A percentile compares a stretch with the other conserved stretches of the same genome.
These are phyloP conservation scores for Drosophila yooni DNA, from an alignment of 2,888 invertebrate species.

Conservation along the genomic window DNA sequence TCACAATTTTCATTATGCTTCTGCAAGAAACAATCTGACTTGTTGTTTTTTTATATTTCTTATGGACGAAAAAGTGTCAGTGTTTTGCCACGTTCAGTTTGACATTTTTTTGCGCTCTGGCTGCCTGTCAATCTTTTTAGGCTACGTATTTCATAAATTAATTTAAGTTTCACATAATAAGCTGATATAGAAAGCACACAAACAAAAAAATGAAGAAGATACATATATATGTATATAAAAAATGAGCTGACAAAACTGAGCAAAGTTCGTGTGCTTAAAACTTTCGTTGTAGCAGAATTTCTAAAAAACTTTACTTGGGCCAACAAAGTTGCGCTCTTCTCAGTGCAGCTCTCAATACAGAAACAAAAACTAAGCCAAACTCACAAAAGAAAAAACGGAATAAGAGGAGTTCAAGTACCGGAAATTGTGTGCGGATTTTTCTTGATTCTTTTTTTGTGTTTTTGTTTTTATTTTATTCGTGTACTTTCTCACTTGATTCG, in stretches of 20 bases:
- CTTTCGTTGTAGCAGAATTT: slow-evolving; percentile 65
- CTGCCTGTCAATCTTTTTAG: slow-evolving; percentile 59
- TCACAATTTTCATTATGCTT: slow-evolving; percentile 2
- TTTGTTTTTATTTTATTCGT: background rate
- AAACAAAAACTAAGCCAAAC: slow-evolving; percentile 26
- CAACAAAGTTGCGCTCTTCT: slow-evolving; percentile 54
- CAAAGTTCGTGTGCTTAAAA: slow-evolving; percentile 74
- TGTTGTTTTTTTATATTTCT: background rate
- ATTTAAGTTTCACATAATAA: slow-evolving; percentile 75
- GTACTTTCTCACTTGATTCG: slow-evolving; percentile 41
- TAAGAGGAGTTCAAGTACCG: slow-evolving; percentile 65
- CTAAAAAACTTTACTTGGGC: slow-evolving; percentile 55
- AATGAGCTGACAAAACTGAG: slow-evolving; percentile 17
- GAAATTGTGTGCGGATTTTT: slow-evolving; percentile 63
- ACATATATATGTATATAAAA: background rate
- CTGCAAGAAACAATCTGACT: background rate
- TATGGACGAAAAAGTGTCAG: background rate
- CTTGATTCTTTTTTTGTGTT: slow-evolving; percentile 1
- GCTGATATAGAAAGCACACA: slow-evolving; percentile 36
- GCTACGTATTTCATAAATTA: slow-evolving; percentile 71
- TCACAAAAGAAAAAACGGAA: slow-evolving; percentile 5
- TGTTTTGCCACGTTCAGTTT: slow-evolving; percentile 4
- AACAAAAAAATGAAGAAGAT: slow-evolving; percentile 3
- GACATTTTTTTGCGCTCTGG: slow-evolving; percentile 1
- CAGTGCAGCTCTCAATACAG: slow-evolving; percentile 30